Conservation (phyloP, 53 echinoderm and acorn worm genomes). For the Apostichopus leukothele region DNA sequence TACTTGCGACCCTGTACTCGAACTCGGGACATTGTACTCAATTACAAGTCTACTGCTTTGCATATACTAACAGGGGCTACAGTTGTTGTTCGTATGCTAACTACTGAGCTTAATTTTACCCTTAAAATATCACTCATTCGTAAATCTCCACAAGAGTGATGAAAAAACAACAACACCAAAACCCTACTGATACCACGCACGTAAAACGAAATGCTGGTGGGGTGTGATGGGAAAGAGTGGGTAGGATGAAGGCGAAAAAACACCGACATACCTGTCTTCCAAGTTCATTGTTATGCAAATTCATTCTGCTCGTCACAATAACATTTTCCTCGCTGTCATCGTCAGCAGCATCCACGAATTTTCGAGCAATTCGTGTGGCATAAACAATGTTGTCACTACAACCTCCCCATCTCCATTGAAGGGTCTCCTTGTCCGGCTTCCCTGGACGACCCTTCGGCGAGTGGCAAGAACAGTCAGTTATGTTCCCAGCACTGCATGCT, state of each 20-base stretch:
- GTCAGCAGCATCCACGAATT: constrained; percentile 86
- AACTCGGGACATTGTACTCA: too few relatives aligned
- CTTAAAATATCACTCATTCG: too few relatives aligned
- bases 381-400: constrained; percentile 85
- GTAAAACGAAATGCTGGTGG: neutral
- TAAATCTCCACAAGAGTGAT: too few relatives aligned
- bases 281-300: constrained; percentile 88
- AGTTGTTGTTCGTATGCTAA: too few relatives aligned
- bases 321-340: constrained; percentile 12
- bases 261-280: constrained; percentile 70
- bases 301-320: constrained; percentile 69
- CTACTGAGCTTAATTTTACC: too few relatives aligned
- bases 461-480: constrained; percentile 73
- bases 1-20: too few relatives aligned
- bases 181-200: neutral
- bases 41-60: too few relatives aligned
- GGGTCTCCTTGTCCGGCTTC: constrained; percentile 39
- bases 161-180: neutral
- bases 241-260: neutral
- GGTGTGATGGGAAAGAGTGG: neutral
- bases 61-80: too few relatives aligned
- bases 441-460: constrained; percentile 48
- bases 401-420: constrained; percentile 91
- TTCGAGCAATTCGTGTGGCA: constrained; percentile 65
- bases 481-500: constrained; percentile 82